These are phyloP conservation scores for Kryptolebias marmoratus DNA, from an alignment of 2,113 vertebrate genomes.

Conservation along the genomic window DNA sequence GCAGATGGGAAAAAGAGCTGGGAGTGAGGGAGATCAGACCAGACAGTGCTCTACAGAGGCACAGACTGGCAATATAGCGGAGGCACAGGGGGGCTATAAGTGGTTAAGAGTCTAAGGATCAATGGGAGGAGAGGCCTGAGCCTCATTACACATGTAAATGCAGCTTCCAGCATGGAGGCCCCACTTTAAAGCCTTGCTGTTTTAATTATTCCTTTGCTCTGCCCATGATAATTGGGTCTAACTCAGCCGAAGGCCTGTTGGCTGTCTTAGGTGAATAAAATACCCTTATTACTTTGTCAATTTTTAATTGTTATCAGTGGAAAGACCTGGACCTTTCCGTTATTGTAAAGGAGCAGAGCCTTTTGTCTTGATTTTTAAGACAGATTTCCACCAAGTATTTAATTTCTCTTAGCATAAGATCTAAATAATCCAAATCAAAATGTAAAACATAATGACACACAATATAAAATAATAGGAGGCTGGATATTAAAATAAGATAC, in stretches of 20 bases:
- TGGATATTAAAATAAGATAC: too few species aligned
- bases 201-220: slow-evolving; percentile 76
- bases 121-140: slow-evolving; percentile 57
- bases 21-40: slow-evolving; percentile 50
- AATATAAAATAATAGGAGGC: too few species aligned
- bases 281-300: slow-evolving; percentile 61
- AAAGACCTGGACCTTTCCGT: slow-evolving; percentile 26
- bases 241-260: slow-evolving; percentile 64
- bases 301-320: slow-evolving; percentile 56
- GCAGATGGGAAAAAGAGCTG: slow-evolving; percentile 48
- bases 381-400: background rate
- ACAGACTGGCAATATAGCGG: slow-evolving; percentile 34
- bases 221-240: slow-evolving; percentile 72
- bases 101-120: slow-evolving; percentile 68
- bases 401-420: too few species aligned
- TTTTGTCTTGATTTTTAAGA: slow-evolving; percentile 35
- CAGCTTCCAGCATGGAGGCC: slow-evolving; percentile 72
- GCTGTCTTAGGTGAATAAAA: slow-evolving; percentile 65
- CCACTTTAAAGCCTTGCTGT: slow-evolving; percentile 67
- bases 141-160: slow-evolving; percentile 79
- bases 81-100: slow-evolving; percentile 61
- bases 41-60: slow-evolving; percentile 50
- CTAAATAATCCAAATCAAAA: too few species aligned
- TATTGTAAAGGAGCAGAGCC: slow-evolving; percentile 20
- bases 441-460: too few species aligned